Evolutionary conservation across 1,140 invertebrate species (phyloP).

Genomic region (Paramacrobiotus metropolitanus): DNA sequence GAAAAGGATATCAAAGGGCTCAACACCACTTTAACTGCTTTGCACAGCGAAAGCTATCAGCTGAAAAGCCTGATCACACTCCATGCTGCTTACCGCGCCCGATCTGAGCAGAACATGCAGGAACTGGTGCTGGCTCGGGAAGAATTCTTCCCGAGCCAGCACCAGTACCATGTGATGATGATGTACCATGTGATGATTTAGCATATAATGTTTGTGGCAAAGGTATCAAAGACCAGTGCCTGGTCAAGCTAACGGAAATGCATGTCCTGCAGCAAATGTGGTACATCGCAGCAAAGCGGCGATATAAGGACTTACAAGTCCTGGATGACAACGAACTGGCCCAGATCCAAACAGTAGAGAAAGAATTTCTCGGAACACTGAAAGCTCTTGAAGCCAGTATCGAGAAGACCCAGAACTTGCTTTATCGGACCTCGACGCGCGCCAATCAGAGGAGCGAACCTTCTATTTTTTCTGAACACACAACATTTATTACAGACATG

Average conservation of each 20-base stretch:
- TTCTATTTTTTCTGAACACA: too few relatives aligned
- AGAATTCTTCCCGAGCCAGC: neutral
- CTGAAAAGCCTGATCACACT: too few relatives aligned
- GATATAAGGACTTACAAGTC: neutral
- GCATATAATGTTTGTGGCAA: neutral
- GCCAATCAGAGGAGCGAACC: too few relatives aligned
- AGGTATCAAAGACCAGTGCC: neutral
- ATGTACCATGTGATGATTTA: too few relatives aligned
- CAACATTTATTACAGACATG: too few relatives aligned
- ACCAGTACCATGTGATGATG: too few relatives aligned
- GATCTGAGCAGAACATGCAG: neutral
- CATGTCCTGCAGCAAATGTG: neutral
- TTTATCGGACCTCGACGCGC: too few relatives aligned
- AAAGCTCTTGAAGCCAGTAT: neutral
- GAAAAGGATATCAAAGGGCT: neutral
- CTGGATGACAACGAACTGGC: neutral
- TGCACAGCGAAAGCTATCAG: neutral
- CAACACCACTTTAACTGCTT: neutral
- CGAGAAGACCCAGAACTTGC: too few relatives aligned
- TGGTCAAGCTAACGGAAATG: neutral
- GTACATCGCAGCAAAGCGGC: neutral
- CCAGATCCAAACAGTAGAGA: neutral
- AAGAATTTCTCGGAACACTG: neutral
- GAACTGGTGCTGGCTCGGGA: neutral
- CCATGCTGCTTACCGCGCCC: neutral